Conservation (phyloP, 1,140 invertebrate species). For the Planococcus citri region DNA sequence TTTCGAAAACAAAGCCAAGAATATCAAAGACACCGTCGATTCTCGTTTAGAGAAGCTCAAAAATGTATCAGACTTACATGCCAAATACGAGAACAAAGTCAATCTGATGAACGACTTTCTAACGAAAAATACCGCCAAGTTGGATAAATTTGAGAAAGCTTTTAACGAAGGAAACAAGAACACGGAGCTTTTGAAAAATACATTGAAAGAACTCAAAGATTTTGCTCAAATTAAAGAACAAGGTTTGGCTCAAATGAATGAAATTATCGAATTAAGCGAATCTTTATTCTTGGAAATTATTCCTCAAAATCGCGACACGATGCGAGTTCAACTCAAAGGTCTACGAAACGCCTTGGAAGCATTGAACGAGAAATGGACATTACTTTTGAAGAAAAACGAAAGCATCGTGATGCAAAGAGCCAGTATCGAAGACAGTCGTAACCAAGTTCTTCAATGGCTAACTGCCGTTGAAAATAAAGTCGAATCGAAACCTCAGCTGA, state of each 20-base stretch:
- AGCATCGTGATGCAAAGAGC: conserved; percentile 72
- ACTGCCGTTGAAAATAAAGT: conserved; percentile 53
- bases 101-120: background rate
- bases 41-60: background rate
- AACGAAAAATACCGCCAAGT: background rate
- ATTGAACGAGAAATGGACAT: conserved; percentile 68
- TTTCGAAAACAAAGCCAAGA: background rate
- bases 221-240: conserved; percentile 61
- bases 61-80: background rate
- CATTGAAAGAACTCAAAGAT: conserved; percentile 59
- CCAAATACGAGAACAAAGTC: background rate
- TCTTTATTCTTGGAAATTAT: conserved; percentile 75
- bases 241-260: conserved; percentile 61
- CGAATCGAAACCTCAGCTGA: conserved; percentile 49
- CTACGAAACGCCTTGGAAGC: conserved; percentile 71
- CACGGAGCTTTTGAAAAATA: conserved; percentile 31
- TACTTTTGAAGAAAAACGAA: conserved; percentile 73
- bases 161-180: background rate
- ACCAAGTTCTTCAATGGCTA: conserved; percentile 65
- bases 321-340: conserved; percentile 65
- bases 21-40: background rate
- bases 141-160: background rate
- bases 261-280: conserved; percentile 74
- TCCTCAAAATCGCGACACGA: conserved; percentile 67
- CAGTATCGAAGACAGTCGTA: conserved; percentile 79